phyloP scores from a whole-genome alignment of 2,888 invertebrate genomes.

The Drosophila peninsularis region DNA sequence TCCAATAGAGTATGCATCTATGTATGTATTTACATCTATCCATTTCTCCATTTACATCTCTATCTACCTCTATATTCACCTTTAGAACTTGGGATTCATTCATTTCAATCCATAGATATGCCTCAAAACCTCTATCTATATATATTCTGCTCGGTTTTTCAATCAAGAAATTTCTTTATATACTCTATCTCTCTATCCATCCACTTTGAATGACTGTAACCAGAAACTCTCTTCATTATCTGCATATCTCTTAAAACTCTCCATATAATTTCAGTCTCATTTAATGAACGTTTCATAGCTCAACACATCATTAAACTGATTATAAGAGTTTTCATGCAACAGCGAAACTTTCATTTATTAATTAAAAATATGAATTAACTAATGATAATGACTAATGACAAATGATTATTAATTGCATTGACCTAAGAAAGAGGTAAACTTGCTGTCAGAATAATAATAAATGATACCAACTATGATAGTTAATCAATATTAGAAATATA shows the following conservation, averaged over 20 bases:
- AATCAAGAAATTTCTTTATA: not conserved
- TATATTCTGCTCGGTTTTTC: not conserved
- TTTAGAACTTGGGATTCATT: not conserved
- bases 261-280: not conserved
- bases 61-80: not conserved
- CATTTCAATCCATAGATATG: not conserved
- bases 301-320: not conserved
- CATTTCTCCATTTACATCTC: not conserved
- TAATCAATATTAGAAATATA: too few species aligned
- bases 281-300: constrained; percentile 4
- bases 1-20: too few species aligned
- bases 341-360: constrained; percentile 1
- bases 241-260: not conserved
- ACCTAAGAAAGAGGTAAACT: not conserved
- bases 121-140: not conserved
- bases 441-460: not conserved
- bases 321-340: not conserved
- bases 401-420: not conserved
- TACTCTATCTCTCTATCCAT: not conserved
- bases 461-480: not conserved
- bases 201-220: not conserved
- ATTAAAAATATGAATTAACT: constrained; percentile 2
- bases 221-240: not conserved
- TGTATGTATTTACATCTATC: not conserved
- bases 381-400: constrained; percentile 2